These are phyloP conservation scores for Amblyjoppa proteus DNA, from an alignment of 2,888 invertebrate species.

Conservation along the genomic window DNA sequence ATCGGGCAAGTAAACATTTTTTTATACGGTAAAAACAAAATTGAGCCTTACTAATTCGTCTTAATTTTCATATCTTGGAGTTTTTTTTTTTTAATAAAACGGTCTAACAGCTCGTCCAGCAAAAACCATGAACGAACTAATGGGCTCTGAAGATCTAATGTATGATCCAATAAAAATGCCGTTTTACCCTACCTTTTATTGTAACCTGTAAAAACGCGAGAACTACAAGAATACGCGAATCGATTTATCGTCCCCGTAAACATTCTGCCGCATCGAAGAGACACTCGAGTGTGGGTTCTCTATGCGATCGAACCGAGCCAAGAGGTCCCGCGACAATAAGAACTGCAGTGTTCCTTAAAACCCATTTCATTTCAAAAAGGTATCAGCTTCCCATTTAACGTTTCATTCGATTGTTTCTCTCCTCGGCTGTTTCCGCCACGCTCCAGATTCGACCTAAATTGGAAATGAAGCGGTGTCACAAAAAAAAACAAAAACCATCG, in stretches of 20 bases:
- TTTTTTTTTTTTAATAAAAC: too few relatives aligned
- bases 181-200: neutral
- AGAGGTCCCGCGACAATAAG: constrained; percentile 21
- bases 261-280: constrained; percentile 22
- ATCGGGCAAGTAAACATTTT: neutral
- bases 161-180: neutral
- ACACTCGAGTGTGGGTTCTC: constrained; percentile 14
- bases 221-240: constrained; percentile 15
- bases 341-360: constrained; percentile 14
- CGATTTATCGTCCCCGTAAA: constrained; percentile 27
- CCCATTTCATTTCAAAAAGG: constrained; percentile 14
- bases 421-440: too few relatives aligned
- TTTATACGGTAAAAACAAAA: neutral
- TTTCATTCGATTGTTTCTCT: neutral
- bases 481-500: too few relatives aligned
- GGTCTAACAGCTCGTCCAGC: neutral
- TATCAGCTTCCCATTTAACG: constrained; percentile 1
- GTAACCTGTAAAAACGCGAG: neutral
- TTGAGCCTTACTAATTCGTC: neutral
- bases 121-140: neutral
- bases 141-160: neutral
- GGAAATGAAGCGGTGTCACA: neutral
- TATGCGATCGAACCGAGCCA: constrained; percentile 26
- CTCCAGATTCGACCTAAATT: neutral
- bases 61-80: neutral